A percentile compares a stretch with the other conserved stretches of the same genome.
phyloP scores from a whole-genome alignment of 2,888 invertebrate species.

The Tipula lateralis region DNA sequence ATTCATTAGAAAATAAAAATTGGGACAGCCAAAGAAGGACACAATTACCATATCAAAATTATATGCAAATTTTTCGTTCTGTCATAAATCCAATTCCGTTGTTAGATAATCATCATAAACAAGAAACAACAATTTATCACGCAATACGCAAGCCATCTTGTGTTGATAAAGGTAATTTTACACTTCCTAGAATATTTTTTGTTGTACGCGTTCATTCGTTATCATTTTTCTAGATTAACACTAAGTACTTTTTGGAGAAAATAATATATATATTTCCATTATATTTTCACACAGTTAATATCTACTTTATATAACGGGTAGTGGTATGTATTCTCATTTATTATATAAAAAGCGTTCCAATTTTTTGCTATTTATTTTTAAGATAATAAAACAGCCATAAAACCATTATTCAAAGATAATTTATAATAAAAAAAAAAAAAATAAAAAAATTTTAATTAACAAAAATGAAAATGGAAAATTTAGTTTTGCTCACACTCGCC shows the following conservation, averaged over 20 bases:
- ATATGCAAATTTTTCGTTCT: not conserved
- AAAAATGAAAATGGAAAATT: not conserved
- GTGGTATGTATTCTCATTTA: too few relatives aligned
- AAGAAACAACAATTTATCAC: not conserved
- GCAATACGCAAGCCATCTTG: not conserved
- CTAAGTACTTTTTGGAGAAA: not conserved
- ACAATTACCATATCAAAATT: not conserved
- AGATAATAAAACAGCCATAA: slow-evolving; percentile 11
- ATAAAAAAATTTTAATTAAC: not conserved
- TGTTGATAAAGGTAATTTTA: not conserved
- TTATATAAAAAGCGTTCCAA: not conserved
- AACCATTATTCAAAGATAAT: slow-evolving; percentile 7
- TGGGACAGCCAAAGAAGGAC: not conserved
- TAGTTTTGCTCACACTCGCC: not conserved
- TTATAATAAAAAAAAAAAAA: not conserved
- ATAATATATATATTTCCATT: too few relatives aligned
- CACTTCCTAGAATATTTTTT: not conserved
- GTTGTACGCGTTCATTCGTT: not conserved
- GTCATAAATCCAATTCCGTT: not conserved
- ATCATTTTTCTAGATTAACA: not conserved
- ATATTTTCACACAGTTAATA: not conserved
- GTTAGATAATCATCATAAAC: not conserved
- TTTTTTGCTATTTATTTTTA: not conserved
- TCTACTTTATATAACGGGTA: not conserved
- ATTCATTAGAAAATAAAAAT: not conserved